These are phyloP conservation scores for Alauda arvensis DNA, from an alignment of 2,797 vertebrate species.

Conservation along the genomic window DNA sequence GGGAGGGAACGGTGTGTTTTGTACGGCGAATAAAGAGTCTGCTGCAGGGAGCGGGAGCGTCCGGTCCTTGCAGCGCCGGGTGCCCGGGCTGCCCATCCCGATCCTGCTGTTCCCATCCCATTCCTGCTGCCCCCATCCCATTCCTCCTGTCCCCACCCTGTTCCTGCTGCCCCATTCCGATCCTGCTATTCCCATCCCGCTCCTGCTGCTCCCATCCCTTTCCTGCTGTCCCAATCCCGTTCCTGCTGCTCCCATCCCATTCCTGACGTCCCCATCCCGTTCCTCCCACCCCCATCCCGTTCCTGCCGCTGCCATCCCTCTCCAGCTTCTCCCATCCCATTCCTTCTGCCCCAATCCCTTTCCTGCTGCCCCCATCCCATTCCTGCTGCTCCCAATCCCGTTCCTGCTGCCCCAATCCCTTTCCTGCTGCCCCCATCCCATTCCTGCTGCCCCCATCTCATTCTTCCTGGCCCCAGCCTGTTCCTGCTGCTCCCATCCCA, in stretches of 20 bases:
- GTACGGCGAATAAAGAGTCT: no score
- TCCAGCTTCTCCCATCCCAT: rapidly evolving
- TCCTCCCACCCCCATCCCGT: rapidly evolving
- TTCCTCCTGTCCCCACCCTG: rapidly evolving
- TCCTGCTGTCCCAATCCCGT: not conserved
- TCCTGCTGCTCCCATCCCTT: not conserved
- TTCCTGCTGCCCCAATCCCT: rapidly evolving
- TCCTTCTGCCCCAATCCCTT: rapidly evolving
- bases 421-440: rapidly evolving
- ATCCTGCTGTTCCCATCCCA: rapidly evolving
- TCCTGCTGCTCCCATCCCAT: not conserved
- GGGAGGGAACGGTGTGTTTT: rapidly evolving
- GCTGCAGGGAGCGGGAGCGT: not conserved
- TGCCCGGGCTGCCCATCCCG: not conserved
- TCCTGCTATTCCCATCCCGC: not conserved
- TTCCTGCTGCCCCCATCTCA: rapidly evolving
- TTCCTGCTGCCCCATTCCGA: rapidly evolving
- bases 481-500: rapidly evolving
- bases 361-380: rapidly evolving
- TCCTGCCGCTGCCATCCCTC: rapidly evolving
- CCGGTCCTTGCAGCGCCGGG: rapidly evolving
- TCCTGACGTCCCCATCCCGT: rapidly evolving
- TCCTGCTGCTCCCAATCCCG: rapidly evolving
- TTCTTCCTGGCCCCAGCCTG: rapidly evolving
- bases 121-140: rapidly evolving